Conservation (phyloP, 2,113 vertebrate species). For the Mus pahari region DNA sequence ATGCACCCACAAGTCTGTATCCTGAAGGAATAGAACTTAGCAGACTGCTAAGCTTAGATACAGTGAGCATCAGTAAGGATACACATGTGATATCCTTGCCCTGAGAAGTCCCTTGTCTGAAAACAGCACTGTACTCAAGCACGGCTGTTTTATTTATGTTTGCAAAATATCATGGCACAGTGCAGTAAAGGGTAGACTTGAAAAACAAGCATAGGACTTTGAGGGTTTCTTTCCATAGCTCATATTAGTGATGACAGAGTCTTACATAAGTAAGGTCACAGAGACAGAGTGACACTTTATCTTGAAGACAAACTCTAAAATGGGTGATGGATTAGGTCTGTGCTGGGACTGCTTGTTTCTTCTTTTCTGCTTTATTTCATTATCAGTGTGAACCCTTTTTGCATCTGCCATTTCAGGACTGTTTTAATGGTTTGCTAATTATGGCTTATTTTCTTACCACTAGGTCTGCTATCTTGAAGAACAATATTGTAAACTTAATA, state of each 20-base stretch:
- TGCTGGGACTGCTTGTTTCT: not conserved
- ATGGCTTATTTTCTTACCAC: not conserved
- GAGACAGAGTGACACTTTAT: not conserved
- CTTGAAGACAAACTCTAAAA: not conserved
- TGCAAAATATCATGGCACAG: not conserved
- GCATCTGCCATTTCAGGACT: not conserved
- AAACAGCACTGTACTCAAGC: not conserved
- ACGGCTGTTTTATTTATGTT: not conserved
- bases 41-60: not conserved
- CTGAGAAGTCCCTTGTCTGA: not conserved
- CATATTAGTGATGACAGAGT: not conserved
- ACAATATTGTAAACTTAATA: not conserved
- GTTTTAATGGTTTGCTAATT: not conserved
- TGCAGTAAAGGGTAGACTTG: not conserved
- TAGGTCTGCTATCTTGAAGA: not conserved
- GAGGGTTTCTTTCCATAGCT: constrained; percentile 8
- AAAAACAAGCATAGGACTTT: not conserved
- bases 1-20: not conserved
- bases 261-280: not conserved
- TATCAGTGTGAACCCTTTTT: not conserved
- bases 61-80: not conserved
- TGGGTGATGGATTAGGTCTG: not conserved
- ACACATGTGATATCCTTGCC: not conserved
- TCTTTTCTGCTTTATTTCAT: constrained; percentile 4
- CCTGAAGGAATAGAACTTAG: not conserved